A percentile compares a stretch with the other conserved stretches of the same genome.
Conservation (phyloP, 1,140 invertebrate species). For the Penaeus indicus region DNA sequence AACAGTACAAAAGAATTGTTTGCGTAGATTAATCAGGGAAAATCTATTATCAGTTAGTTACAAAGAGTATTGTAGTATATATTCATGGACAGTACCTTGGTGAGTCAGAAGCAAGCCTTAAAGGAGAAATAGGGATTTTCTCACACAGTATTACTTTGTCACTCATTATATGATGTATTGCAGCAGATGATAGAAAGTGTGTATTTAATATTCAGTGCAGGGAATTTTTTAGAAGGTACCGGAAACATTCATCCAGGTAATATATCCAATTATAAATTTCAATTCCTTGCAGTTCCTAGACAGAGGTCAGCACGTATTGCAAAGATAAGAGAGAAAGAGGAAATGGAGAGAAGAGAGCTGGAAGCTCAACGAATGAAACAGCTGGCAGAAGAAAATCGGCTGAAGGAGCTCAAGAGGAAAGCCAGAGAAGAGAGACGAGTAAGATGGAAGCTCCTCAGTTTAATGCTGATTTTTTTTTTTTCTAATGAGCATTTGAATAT, state of each 20-base stretch:
- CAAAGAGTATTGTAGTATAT: too few relatives aligned
- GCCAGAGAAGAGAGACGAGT: slow-evolving; percentile 73
- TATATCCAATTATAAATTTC: not conserved
- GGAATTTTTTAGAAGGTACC: not conserved
- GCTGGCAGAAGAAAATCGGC: slow-evolving; percentile 74
- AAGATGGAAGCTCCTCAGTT: slow-evolving; percentile 12
- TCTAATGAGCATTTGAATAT: not conserved
- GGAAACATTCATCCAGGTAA: not conserved
- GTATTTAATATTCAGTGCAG: too few relatives aligned
- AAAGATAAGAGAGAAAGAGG: slow-evolving; percentile 86
- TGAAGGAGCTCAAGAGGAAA: slow-evolving; percentile 75
- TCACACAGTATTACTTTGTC: too few relatives aligned
- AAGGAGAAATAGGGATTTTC: too few relatives aligned
- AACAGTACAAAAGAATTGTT: too few relatives aligned
- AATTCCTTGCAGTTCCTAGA: slow-evolving; percentile 49
- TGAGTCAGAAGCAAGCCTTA: too few relatives aligned
- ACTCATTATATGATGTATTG: too few relatives aligned
- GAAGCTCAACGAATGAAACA: slow-evolving; percentile 72
- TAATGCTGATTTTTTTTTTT: not conserved
- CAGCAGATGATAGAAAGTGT: too few relatives aligned
- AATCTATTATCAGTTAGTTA: too few relatives aligned
- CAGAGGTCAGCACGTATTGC: slow-evolving; percentile 76
- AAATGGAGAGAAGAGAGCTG: slow-evolving; percentile 77
- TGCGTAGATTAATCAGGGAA: too few relatives aligned
- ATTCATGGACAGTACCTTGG: too few relatives aligned